Conservation (phyloP, 2,888 invertebrate species). For the Melipona beecheii region DNA sequence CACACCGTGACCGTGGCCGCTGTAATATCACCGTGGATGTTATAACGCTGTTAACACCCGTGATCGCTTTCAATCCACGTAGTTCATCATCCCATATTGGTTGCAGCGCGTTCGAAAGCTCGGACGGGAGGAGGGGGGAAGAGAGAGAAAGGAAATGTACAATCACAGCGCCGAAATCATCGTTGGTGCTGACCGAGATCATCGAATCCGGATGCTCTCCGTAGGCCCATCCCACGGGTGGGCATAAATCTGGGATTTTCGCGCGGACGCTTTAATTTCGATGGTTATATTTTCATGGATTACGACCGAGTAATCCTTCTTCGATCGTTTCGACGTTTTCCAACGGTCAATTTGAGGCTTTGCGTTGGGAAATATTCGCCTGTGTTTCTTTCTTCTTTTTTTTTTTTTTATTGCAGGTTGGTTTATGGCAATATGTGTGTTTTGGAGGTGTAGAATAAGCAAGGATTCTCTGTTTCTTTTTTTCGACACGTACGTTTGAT, state of each 20-base stretch:
- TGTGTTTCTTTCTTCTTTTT: neutral
- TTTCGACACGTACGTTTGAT: too few species aligned
- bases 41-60: conserved; percentile 83
- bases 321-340: conserved; percentile 9
- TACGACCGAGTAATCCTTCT: conserved; percentile 30
- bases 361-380: neutral
- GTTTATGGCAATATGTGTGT: too few species aligned
- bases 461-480: too few species aligned
- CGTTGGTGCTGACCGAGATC: conserved; percentile 42
- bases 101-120: conserved; percentile 38
- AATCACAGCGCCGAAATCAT: conserved; percentile 28
- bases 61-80: conserved; percentile 83
- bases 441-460: too few species aligned
- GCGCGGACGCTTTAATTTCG: conserved; percentile 49
- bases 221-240: neutral
- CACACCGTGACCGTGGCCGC: conserved; percentile 57
- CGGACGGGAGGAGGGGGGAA: neutral
- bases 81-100: conserved; percentile 82
- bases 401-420: neutral
- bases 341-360: neutral
- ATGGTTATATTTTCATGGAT: conserved; percentile 11
- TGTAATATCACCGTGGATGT: conserved; percentile 76
- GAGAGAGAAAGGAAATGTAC: conserved; percentile 14
- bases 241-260: conserved; percentile 57
- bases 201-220: conserved; percentile 26